Base-by-base conservation (phyloP, 2,113 vertebrate species). In the Castor canadensis region DNA sequence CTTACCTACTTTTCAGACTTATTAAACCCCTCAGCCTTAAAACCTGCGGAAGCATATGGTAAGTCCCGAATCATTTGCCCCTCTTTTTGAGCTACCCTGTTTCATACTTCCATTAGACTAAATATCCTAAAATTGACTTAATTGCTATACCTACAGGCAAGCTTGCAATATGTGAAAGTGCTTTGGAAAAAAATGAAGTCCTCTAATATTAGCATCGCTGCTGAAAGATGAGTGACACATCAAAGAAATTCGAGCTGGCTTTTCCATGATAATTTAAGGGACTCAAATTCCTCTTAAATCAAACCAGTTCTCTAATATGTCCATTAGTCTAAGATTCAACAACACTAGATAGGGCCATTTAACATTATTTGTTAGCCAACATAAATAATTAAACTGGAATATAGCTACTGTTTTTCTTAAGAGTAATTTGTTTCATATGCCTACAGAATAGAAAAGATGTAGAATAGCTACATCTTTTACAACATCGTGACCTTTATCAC, bases 381-480 rank as follows among this genome's bases (percentile, higher is more conserved):
- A 75, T 54, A 81, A 88, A 85, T 35, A 94, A 95, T 93, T 94
- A 95, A 84, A 95, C 17, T 19, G 1, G 82, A 64, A 86, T 58
- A 80, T 9, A n/a, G 49, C 38, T 85, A 20, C 87, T 80, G 89
- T 94, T 90, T 94, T 73, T 79, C 62, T 91, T 52, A 90, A 45
- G 19, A 73, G 45, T 19, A 95, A 71, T 13, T 28, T 71, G n/a
- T 79, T 91, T 92, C 49, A 89, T 72, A 26, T 20, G 9, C 66
- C 58, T 91, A 16, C 62, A 91, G 40, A 87, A 67, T 24, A 79
- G 0, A 47, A 90, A 77, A 52, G 35, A 67, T 77, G 89, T 82
- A 87, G 1, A 87, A 80, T 84, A 84, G 83, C n/a, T n/a, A 6
- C 16, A 30, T 87, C 80, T 89, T 75, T 54, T 89, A 40, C 58